Base-by-base conservation (phyloP, 2,797 vertebrate genomes). In the Crenichthys baileyi region DNA sequence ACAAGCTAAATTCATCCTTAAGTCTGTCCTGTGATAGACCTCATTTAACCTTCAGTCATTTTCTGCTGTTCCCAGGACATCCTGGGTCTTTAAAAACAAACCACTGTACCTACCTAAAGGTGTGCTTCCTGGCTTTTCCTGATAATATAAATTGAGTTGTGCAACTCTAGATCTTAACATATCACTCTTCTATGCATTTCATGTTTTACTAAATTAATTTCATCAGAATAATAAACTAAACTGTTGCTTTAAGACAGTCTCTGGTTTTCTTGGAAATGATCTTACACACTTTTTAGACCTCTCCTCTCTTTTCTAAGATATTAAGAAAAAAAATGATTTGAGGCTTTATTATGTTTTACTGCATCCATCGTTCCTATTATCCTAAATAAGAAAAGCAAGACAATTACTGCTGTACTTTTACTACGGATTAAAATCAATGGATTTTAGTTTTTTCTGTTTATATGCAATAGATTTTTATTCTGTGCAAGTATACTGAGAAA, bases 1-100 rank as follows among this genome's bases (percentile, higher is more conserved):
- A 75, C 77, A 80, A 80, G 72, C 51, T 61, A 13, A 79, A 85
- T 70, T 75, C 36, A 68, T 72, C 78, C 41, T 63, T 63, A 18
- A 1, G 7, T 67, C 71, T 73, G 3, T 41, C 73, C 68, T 36
- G 24, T 55, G 75, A 75, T 77, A 24, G 53, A 67, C n/a, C 73
- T 72, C 65, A 26, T 76, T 26, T 61, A 79, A 72, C 51, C 11
- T 72, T 55, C 39, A 55, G 60, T 44, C 0, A 41, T 12, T 79
- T 36, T 80, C 41, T 24, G n/a, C 72, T 78, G 41, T 77, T 41
- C 46, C 75, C 60, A 68, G 48, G 76, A 50, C 31, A 41, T 58
- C 63, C 26, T 53, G 29, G 29, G 76, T 73, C 55, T 71, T 24
- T 60, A 50, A 44, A n/a, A 58, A 58, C 4, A 24, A 55, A 58